Conservation (phyloP, 2,113 vertebrate genomes). For the Tringa solitaria region DNA sequence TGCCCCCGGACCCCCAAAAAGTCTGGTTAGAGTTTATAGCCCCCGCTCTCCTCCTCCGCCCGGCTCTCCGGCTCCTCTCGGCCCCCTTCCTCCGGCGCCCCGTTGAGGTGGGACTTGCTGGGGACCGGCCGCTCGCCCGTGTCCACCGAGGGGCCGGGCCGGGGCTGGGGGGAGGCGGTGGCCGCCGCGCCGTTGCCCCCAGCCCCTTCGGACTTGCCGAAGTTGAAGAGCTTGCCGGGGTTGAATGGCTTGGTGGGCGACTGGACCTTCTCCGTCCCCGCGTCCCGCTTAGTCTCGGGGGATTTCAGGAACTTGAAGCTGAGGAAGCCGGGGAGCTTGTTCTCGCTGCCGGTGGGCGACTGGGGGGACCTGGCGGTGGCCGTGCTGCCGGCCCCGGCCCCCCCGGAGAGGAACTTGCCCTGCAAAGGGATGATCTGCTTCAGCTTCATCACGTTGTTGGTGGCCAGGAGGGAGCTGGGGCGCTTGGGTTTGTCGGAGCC, state of each 20-base stretch:
- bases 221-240: constrained; percentile 88
- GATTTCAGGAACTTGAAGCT: constrained; percentile 97
- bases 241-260: constrained; percentile 95
- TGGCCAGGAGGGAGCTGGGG: constrained; percentile 91
- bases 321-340: constrained; percentile 92
- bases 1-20: neutral
- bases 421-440: constrained; percentile 97
- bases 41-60: constrained; percentile 66
- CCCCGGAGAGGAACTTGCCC: constrained; percentile 86
- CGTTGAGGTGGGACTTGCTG: constrained; percentile 62
- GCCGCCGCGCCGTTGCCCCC: constrained; percentile 47
- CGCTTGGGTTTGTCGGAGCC: constrained; percentile 88
- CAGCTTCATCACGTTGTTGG: constrained; percentile 95
- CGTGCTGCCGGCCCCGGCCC: neutral
- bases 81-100: constrained; percentile 47
- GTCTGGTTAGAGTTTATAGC: constrained; percentile 70
- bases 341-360: constrained; percentile 86
- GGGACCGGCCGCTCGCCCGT: constrained; percentile 39
- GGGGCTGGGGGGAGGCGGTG: constrained; percentile 23
- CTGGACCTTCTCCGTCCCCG: constrained; percentile 84
- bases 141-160: constrained; percentile 37
- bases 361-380: constrained; percentile 80
- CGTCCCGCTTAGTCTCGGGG: constrained; percentile 87
- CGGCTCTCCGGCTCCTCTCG: constrained; percentile 73
- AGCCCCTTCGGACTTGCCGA: constrained; percentile 81